Base-by-base conservation (phyloP, 2,888 invertebrate species). In the Dermolepida albohirtum region DNA sequence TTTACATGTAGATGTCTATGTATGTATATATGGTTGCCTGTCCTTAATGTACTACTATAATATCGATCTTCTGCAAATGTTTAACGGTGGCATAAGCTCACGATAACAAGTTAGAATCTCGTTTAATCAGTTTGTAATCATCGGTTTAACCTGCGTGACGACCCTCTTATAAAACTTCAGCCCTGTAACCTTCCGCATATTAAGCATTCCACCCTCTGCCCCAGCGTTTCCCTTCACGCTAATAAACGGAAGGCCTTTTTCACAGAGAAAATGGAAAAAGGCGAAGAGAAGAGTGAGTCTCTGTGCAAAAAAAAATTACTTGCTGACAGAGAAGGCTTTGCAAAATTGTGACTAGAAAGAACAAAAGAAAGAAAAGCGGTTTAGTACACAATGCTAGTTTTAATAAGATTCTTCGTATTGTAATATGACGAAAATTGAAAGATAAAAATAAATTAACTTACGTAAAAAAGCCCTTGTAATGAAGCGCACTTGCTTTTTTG, bases 81-180 rank as follows among this genome's bases (percentile, higher is more conserved):
- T 72, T 71, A 78, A 76, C 72, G 73, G 73, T 71, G 73, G 73
- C 76, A 74, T 78, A 79, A 79, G 77, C 77, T 76, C 71, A 70
- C 74, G 76, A 78, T 78, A 79, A 77, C 76, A 78, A 77, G 75
- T 77, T 74, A 73, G 71, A 74, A 76, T 77, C 75, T 75, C 76
- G 75, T 78, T 79, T 80, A 80, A 80, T 80, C 80, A 79, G 79
- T 78, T 77, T 76, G 80, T 80, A 80, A 80, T 80, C 78, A 80
- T 80, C 79, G 76, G 80, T 77, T 80, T 79, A 80, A 79, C 80
- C 79, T 79, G 78, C 79, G 78, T 78, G 79, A 80, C 78, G 79
- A 78, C 74, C 75, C 78, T 76, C 78, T 76, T 77, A 76, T 74
- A 75, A 72, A 76, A 76, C 75, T 76, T 75, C 73, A 70, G 71